Evolutionary conservation across 2,797 vertebrate species (phyloP).

Genomic region (Spinus olivaceus): DNA sequence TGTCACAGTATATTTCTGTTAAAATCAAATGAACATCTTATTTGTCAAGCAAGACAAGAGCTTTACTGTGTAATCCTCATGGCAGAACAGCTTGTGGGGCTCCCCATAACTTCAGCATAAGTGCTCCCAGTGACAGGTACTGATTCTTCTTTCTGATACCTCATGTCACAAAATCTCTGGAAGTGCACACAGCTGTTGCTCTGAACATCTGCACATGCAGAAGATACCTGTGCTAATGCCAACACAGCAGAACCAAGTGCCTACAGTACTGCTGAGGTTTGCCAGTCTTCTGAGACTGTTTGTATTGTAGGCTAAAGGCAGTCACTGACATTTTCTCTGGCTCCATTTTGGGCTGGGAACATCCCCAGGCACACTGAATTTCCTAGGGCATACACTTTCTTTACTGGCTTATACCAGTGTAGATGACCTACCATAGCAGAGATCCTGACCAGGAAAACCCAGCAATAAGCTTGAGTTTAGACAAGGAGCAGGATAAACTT

Average conservation of each 20-base stretch:
- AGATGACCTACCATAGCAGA: background rate
- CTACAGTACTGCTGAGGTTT: background rate
- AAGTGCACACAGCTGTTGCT: background rate
- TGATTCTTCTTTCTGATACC: background rate
- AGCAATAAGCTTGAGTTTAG: background rate
- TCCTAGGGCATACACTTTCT: background rate
- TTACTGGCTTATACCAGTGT: background rate
- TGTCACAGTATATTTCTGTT: background rate
- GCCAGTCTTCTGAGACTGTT: background rate
- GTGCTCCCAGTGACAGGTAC: fast-evolving
- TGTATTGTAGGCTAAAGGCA: background rate
- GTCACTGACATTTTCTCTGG: background rate
- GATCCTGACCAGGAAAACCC: background rate
- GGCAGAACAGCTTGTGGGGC: background rate
- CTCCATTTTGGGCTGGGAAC: background rate
- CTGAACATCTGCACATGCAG: background rate
- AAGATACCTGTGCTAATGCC: background rate
- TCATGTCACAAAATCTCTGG: background rate
- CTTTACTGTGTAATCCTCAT: background rate
- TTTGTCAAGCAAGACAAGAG: background rate
- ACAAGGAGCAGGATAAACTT: background rate
- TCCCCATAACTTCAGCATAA: background rate
- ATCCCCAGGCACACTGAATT: background rate
- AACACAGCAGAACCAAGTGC: background rate
- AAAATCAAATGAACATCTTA: background rate